These are phyloP conservation scores for Benthosema pterotum DNA, from an alignment of 2,797 vertebrate genomes.

Conservation along the genomic window DNA sequence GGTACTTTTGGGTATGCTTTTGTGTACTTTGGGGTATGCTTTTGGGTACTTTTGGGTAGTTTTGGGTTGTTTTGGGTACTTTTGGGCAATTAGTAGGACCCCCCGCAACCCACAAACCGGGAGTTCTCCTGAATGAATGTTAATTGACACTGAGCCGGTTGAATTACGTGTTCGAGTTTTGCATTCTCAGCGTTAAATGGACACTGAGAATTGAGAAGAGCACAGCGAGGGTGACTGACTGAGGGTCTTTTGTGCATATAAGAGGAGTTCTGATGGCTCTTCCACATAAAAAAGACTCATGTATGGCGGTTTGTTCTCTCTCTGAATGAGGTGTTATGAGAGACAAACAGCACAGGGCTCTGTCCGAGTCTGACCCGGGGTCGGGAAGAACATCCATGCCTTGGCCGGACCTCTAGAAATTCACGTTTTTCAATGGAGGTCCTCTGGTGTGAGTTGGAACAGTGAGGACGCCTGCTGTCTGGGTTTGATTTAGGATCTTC, in stretches of 20 bases:
- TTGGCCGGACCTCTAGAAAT: slow-evolving; percentile 21
- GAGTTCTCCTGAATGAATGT: too few relatives aligned
- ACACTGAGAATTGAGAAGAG: background rate
- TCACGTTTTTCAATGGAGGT: slow-evolving; percentile 18
- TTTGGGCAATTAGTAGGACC: slow-evolving; percentile 10
- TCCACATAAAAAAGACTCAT: slow-evolving; percentile 24
- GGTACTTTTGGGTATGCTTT: too few relatives aligned
- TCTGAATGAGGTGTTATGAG: slow-evolving; percentile 42
- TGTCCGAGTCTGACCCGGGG: slow-evolving; percentile 26
- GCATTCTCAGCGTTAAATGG: too few relatives aligned
- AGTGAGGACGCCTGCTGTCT: slow-evolving; percentile 17
- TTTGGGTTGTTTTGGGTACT: too few relatives aligned
- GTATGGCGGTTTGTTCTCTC: slow-evolving; percentile 41
- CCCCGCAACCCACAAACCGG: too few relatives aligned
- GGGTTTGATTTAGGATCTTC: slow-evolving; percentile 52
- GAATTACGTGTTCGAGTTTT: too few relatives aligned
- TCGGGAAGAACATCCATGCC: slow-evolving; percentile 39
- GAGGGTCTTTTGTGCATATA: slow-evolving; percentile 18
- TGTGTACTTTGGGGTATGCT: too few relatives aligned
- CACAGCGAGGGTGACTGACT: slow-evolving; percentile 15
- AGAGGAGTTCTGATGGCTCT: slow-evolving; percentile 14
- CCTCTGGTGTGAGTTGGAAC: slow-evolving; percentile 5
- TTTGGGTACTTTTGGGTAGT: too few relatives aligned
- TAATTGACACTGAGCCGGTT: too few relatives aligned
- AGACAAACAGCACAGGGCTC: slow-evolving; percentile 36